Conservation (phyloP, 1,140 invertebrate species). For the Listronotus oregonensis region DNA sequence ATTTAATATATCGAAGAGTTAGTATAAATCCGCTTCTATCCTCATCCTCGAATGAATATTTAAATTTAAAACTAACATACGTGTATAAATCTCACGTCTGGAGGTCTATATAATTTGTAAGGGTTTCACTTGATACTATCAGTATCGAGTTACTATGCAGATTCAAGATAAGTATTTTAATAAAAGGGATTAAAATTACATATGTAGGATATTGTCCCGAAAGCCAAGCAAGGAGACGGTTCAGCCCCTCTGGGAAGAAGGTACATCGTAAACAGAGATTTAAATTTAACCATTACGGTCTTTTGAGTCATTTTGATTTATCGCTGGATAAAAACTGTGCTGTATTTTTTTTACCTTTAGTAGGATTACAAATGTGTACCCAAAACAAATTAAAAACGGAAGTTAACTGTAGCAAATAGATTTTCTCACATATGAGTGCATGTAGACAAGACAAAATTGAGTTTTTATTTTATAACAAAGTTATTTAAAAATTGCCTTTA, state of each 20-base stretch:
- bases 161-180: constrained; percentile 48
- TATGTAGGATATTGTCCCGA: constrained; percentile 43
- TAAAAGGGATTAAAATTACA: constrained; percentile 50
- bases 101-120: constrained; percentile 43
- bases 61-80: constrained; percentile 42
- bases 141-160: constrained; percentile 50
- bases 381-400: constrained; percentile 27
- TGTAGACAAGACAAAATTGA: too few species aligned
- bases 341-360: constrained; percentile 17
- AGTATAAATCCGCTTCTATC: constrained; percentile 8
- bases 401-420: constrained; percentile 11
- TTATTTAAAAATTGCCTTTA: too few species aligned
- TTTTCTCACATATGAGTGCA: not conserved
- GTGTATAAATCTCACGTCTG: constrained; percentile 37
- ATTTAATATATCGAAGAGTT: constrained; percentile 29
- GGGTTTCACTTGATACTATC: constrained; percentile 48
- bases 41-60: constrained; percentile 35
- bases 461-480: too few species aligned
- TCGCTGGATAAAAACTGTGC: constrained; percentile 35
- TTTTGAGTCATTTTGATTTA: constrained; percentile 51
- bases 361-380: constrained; percentile 10
- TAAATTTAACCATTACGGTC: constrained; percentile 44
- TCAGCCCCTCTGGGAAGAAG: constrained; percentile 43
- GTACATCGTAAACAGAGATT: constrained; percentile 47
- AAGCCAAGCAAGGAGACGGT: constrained; percentile 21